Base-by-base conservation (phyloP, 2,113 vertebrate genomes). In the Motacilla tschutschensis region DNA sequence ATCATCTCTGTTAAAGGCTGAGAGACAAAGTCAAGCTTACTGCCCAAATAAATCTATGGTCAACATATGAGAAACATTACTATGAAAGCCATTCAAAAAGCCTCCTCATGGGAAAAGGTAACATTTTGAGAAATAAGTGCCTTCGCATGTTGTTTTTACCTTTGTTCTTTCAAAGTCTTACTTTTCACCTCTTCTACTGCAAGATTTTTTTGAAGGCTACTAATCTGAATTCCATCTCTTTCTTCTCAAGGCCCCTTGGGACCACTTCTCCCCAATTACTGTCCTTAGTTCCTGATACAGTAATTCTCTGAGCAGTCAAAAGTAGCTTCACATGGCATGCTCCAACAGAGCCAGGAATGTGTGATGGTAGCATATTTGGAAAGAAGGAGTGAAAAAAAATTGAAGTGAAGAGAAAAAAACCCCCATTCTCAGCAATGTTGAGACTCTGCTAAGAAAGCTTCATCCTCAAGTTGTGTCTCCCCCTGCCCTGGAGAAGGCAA, bases 51-150 rank as follows among this genome's bases (percentile, higher is more conserved):
- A 88, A 93, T 58, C 92, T 83, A 65, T 17, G 87, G 79, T 80
- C 66, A 90, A 88, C 94, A 95, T 93, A 93, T 93, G 93, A 93
- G 65, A 95, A 91, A 47, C 93, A 94, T 95, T 95, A 94, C 82
- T 93, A 87, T 83, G 89, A 88, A 90, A 94, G 82, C 76, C 76
- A 80, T 71, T 93, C 69, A 83, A 40, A 90, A 90, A 80, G 73
- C 58, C 76, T 89, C 92, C 92, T 91, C 93, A 78, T 85, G 90
- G 89, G 92, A 94, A 90, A 89, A 76, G 72, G 92, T 46, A 94
- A 90, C 88, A 85, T 93, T 94, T 93, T 90, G 90, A 94, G 90
- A 90, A 92, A 82, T 93, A 95, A 94, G 90, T 93, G 93, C 80
- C 94, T 91, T 93, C 93, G 93, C 58, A 93, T 95, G 94, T 91